Conservation (phyloP, 2,113 vertebrate genomes). For the Geothlypis trichas region DNA sequence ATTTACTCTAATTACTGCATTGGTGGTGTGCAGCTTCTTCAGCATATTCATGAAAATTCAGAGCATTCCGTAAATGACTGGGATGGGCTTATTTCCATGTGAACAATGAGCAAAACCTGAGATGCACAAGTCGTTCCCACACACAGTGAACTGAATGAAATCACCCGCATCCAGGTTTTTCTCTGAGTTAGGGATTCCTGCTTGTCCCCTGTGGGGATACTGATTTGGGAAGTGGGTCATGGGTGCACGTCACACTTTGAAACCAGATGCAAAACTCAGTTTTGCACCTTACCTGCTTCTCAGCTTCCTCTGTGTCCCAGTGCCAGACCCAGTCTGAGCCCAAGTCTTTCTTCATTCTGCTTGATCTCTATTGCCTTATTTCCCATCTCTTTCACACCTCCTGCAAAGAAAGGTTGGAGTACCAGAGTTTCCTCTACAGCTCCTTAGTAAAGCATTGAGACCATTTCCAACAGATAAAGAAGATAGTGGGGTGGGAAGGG, state of each 20-base stretch:
- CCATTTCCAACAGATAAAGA: not conserved
- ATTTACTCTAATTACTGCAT: not conserved
- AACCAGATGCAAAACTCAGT: not conserved
- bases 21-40: not conserved
- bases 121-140: not conserved
- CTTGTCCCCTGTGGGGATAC: not conserved
- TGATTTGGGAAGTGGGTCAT: not conserved
- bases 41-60: not conserved
- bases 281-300: not conserved
- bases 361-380: not conserved
- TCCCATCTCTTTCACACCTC: not conserved
- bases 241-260: fast-evolving
- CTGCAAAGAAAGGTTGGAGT: not conserved
- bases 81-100: not conserved
- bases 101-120: not conserved
- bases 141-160: not conserved
- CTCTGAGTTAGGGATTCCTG: not conserved
- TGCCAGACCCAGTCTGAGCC: not conserved
- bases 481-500: not conserved
- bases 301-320: not conserved
- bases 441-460: not conserved
- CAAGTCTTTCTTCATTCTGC: not conserved
- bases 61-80: not conserved
- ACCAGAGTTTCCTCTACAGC: not conserved
- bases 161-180: not conserved